Percentiles rank a stretch among this genome's conserved stretches.
These are phyloP conservation scores for Leptinotarsa rubiginosa DNA, from an alignment of 2,888 invertebrate genomes.

Conservation along the genomic window DNA sequence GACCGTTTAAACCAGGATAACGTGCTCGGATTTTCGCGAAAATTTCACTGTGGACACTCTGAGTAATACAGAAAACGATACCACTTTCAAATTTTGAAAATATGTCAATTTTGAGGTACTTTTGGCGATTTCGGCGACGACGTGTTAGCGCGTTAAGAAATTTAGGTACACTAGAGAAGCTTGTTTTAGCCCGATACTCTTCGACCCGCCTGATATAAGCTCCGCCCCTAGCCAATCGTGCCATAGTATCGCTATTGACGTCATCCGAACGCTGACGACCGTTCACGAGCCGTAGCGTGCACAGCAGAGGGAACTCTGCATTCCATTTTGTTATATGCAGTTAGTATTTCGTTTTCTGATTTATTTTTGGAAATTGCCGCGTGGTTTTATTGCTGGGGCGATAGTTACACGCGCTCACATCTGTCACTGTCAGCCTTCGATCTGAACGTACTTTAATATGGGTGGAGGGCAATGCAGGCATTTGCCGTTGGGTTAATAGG, in stretches of 20 bases:
- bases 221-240: slow-evolving; percentile 61
- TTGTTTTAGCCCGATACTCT: slow-evolving; percentile 55
- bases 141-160: slow-evolving; percentile 56
- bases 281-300: slow-evolving; percentile 50
- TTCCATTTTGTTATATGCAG: slow-evolving; percentile 62
- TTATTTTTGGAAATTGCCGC: slow-evolving; percentile 51
- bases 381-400: slow-evolving; percentile 2
- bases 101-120: slow-evolving; percentile 48
- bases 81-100: slow-evolving; percentile 52
- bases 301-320: slow-evolving; percentile 52
- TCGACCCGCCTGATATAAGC: slow-evolving; percentile 60
- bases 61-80: slow-evolving; percentile 39
- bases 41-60: slow-evolving; percentile 52
- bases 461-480: not conserved
- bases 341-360: slow-evolving; percentile 44
- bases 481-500: slow-evolving; percentile 12
- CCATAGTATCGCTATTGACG: slow-evolving; percentile 56
- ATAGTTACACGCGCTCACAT: not conserved
- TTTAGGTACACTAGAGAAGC: slow-evolving; percentile 57
- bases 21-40: slow-evolving; percentile 52
- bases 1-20: slow-evolving; percentile 51
- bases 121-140: slow-evolving; percentile 49
- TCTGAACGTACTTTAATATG: not conserved
- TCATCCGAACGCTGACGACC: slow-evolving; percentile 56
- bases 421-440: slow-evolving; percentile 10